phyloP scores from a whole-genome alignment of 1,140 invertebrate species.

The Eriocheir sinensis region DNA sequence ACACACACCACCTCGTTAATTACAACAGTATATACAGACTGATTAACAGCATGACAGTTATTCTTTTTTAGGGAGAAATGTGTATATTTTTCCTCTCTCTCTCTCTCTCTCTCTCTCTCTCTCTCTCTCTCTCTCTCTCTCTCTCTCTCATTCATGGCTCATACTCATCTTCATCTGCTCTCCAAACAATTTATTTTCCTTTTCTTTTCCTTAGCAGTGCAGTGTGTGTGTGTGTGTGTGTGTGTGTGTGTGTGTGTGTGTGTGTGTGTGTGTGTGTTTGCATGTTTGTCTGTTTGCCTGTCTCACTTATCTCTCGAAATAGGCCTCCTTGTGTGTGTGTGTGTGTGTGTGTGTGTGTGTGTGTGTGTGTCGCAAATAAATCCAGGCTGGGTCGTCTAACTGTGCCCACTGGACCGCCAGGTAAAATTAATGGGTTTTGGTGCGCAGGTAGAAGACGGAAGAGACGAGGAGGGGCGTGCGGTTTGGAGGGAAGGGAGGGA shows the following conservation, averaged over 20 bases:
- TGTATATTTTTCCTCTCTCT: too few species aligned
- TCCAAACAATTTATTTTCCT: not conserved
- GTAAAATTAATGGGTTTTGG: not conserved
- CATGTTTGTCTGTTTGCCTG: not conserved
- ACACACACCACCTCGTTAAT: too few species aligned
- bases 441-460: not conserved
- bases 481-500: not conserved
- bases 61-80: too few species aligned
- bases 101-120: too few species aligned
- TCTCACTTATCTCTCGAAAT: not conserved
- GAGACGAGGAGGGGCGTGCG: not conserved
- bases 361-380: slow-evolving; percentile 32
- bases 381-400: not conserved
- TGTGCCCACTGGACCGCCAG: slow-evolving; percentile 3
- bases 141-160: not conserved
- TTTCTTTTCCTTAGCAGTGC: not conserved
- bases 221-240: too few species aligned
- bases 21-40: too few species aligned
- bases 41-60: too few species aligned
- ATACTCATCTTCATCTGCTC: not conserved
- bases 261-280: too few species aligned
- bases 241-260: too few species aligned
- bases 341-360: slow-evolving; percentile 47
- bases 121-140: too few species aligned
- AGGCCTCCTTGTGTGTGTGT: not conserved